phyloP scores from a whole-genome alignment of 35 echinoderm and acorn worm species.

The Ophioderma brevispina region DNA sequence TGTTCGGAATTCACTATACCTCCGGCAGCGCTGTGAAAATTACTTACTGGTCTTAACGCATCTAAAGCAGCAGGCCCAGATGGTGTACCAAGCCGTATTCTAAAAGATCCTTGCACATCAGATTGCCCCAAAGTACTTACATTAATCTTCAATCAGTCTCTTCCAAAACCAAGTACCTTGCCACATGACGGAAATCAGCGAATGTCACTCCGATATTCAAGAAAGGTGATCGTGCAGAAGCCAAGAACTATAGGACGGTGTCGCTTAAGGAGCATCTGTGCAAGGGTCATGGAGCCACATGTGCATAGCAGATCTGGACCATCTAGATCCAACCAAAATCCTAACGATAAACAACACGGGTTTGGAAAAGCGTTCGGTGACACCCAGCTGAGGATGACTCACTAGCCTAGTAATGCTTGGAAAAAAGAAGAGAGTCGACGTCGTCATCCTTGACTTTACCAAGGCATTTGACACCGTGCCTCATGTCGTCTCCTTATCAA shows the following conservation, averaged over 20 bases:
- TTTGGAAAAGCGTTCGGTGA: slow-evolving; percentile 40
- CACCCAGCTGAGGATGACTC: slow-evolving; percentile 12
- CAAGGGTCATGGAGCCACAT: slow-evolving; percentile 35
- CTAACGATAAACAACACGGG: slow-evolving; percentile 33
- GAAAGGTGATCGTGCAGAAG: slow-evolving; percentile 25
- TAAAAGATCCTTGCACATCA: slow-evolving; percentile 11
- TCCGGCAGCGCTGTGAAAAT: slow-evolving; percentile 5
- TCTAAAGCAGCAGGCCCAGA: slow-evolving; percentile 53
- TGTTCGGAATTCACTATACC: not conserved
- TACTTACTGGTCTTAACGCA: slow-evolving; percentile 2
- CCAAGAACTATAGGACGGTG: slow-evolving; percentile 51
- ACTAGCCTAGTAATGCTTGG: slow-evolving; percentile 6
- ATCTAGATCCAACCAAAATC: slow-evolving; percentile 33
- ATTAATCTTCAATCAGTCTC: slow-evolving; percentile 36
- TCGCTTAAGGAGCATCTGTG: slow-evolving; percentile 38
- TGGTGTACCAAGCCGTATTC: slow-evolving; percentile 36
- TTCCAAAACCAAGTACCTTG: not conserved
- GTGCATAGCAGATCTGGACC: slow-evolving; percentile 28
- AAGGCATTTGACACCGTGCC: slow-evolving; percentile 41
- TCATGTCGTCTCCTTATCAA: slow-evolving; percentile 18
- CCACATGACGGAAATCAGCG: slow-evolving; percentile 27
- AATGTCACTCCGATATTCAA: slow-evolving; percentile 39
- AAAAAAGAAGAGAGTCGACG: slow-evolving; percentile 8
- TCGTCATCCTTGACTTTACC: slow-evolving; percentile 32
- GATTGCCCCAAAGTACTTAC: slow-evolving; percentile 35